Evolutionary conservation across 2,113 vertebrate species (phyloP).

Genomic region (Entelurus aequoreus): DNA sequence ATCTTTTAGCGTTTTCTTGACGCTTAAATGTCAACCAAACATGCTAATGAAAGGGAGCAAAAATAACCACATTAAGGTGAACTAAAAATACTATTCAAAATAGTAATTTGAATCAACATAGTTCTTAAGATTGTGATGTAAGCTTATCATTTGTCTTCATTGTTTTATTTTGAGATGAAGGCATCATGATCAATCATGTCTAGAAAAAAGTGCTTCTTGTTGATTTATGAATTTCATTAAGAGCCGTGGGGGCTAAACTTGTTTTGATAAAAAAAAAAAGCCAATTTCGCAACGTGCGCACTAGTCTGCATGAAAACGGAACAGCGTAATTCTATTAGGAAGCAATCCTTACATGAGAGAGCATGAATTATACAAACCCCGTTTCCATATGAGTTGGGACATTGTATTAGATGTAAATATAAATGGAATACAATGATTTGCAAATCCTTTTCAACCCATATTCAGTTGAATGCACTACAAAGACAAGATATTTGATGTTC

Average conservation of each 20-base stretch:
- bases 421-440: no score
- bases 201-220: neutral
- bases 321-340: constrained; percentile 1
- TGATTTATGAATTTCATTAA: neutral
- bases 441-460: no score
- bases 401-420: no score
- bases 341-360: neutral
- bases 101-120: neutral
- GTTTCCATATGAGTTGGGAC: no score
- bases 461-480: no score
- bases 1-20: neutral
- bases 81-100: neutral
- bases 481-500: no score
- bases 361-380: constrained; percentile 5
- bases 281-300: neutral
- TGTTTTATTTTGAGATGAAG: neutral
- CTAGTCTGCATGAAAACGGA: neutral
- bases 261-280: neutral
- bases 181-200: neutral
- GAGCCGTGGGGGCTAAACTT: neutral
- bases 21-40: neutral
- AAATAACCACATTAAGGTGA: neutral
- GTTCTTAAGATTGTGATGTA: neutral
- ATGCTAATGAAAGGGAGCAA: neutral
- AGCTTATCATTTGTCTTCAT: neutral